phyloP scores from a whole-genome alignment of 1,140 invertebrate species.

The Temnothorax nylanderi region DNA sequence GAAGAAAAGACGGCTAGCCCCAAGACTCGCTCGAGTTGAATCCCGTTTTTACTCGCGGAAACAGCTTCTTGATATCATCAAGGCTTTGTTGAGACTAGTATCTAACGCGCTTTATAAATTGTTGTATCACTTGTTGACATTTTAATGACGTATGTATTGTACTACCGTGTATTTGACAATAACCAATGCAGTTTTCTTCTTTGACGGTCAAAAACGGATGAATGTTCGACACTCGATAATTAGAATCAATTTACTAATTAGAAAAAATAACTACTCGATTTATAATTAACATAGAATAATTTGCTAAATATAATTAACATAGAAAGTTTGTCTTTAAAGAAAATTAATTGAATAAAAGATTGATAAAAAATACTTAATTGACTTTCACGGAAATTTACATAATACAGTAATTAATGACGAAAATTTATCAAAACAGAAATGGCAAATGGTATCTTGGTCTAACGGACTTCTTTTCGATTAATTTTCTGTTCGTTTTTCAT shows the following conservation, averaged over 20 bases:
- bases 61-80: background rate
- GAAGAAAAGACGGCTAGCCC: background rate
- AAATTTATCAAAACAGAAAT: background rate
- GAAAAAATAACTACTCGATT: background rate
- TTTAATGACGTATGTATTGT: background rate
- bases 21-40: conserved; percentile 7
- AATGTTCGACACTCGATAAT: background rate
- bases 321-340: background rate
- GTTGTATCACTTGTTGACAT: conserved; percentile 12
- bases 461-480: background rate
- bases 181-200: background rate
- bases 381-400: background rate
- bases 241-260: background rate
- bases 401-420: background rate
- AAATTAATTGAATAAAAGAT: background rate
- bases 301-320: background rate
- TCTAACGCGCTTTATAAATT: conserved; percentile 35
- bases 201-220: background rate
- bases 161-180: conserved; percentile 4
- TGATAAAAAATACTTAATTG: background rate
- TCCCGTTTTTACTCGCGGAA: background rate
- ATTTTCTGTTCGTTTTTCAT: conserved; percentile 22
- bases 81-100: background rate
- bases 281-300: background rate
- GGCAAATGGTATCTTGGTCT: background rate